Percentiles rank a stretch among this genome's conserved stretches.
These are phyloP conservation scores for Agriopis aurantiaria DNA, from an alignment of 2,888 invertebrate genomes.

Conservation along the genomic window DNA sequence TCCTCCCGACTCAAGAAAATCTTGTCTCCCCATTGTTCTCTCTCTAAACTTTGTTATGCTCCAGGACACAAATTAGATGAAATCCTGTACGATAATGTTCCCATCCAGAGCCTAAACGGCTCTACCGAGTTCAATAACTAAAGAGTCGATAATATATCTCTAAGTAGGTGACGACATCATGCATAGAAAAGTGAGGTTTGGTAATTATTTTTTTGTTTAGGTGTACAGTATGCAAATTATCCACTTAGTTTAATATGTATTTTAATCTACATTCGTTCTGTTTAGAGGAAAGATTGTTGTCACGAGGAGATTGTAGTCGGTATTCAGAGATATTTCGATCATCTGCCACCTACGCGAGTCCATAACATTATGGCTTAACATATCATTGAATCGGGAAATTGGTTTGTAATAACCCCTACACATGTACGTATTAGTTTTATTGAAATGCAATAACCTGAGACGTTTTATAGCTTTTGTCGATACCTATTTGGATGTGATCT, in stretches of 20 bases:
- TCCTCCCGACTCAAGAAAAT: too few relatives aligned
- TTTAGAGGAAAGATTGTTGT: conserved; percentile 2
- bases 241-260: background rate
- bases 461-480: background rate
- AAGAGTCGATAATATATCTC: too few relatives aligned
- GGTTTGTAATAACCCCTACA: conserved; percentile 18
- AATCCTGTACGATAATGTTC: too few relatives aligned
- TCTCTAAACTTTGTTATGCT: too few relatives aligned
- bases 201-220: too few relatives aligned
- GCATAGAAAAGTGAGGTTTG: too few relatives aligned
- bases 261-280: background rate
- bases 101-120: too few relatives aligned
- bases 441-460: background rate
- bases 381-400: conserved; percentile 10
- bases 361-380: conserved; percentile 10
- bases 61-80: too few relatives aligned
- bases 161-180: too few relatives aligned
- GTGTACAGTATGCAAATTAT: too few relatives aligned
- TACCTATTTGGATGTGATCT: background rate
- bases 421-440: background rate
- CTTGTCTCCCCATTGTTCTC: too few relatives aligned
- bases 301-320: conserved; percentile 14
- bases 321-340: conserved; percentile 12
- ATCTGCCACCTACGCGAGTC: conserved; percentile 11
- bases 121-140: too few relatives aligned